These are phyloP conservation scores for Knipowitschia caucasica DNA, from an alignment of 2,797 vertebrate species.

Conservation along the genomic window DNA sequence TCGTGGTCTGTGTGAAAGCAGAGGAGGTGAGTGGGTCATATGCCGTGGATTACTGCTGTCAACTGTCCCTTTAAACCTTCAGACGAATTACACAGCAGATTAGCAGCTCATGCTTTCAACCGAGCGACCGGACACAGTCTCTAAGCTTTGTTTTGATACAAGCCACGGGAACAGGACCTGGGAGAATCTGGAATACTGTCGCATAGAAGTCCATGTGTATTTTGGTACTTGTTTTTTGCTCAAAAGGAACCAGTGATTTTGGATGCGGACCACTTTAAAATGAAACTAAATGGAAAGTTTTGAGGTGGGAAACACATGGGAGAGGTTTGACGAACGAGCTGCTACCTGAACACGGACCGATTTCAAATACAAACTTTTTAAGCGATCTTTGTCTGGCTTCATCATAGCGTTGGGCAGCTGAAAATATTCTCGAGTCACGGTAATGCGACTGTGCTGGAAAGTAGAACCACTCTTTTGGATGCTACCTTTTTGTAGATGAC, in stretches of 20 bases:
- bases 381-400: too few species aligned
- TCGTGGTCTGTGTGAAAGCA: constrained; percentile 20
- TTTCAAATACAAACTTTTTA: too few species aligned
- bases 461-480: too few species aligned
- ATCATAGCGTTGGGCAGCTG: too few species aligned
- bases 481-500: too few species aligned
- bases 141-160: constrained; percentile 21
- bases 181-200: constrained; percentile 10
- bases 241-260: constrained; percentile 1
- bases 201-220: background rate
- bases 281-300: too few species aligned
- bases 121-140: constrained; percentile 20
- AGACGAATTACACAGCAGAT: constrained; percentile 71
- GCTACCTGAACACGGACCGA: too few species aligned
- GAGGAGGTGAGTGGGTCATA: constrained; percentile 36
- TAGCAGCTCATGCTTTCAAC: constrained; percentile 55
- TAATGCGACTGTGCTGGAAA: too few species aligned
- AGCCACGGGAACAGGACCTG: constrained; percentile 21
- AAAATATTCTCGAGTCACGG: too few species aligned
- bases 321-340: too few species aligned
- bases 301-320: too few species aligned
- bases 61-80: constrained; percentile 57
- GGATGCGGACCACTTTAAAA: constrained; percentile 9
- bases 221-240: background rate
- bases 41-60: constrained; percentile 51